These are phyloP conservation scores for Propithecus deckenii DNA, from an alignment of 2,797 vertebrate species.

Conservation along the genomic window DNA sequence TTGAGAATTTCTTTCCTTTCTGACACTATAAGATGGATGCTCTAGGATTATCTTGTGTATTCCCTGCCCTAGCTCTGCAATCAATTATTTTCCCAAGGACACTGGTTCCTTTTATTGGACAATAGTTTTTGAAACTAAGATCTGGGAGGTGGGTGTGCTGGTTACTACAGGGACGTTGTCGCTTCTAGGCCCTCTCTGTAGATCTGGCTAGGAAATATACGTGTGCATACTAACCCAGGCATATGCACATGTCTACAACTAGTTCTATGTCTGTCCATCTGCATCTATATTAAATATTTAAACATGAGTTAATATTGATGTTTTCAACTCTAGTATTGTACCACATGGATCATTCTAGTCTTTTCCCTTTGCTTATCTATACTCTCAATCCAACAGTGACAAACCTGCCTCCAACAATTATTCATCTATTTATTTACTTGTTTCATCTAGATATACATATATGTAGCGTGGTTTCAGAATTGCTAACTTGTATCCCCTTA, in stretches of 20 bases:
- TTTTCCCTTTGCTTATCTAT: neutral
- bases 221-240: neutral
- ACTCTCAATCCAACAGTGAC: neutral
- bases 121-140: neutral
- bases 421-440: neutral
- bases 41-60: neutral
- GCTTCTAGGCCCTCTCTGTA: neutral
- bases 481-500: neutral
- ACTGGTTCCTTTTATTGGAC: neutral
- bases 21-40: neutral
- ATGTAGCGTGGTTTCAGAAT: neutral
- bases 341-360: neutral
- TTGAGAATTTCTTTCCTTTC: neutral
- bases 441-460: neutral
- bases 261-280: neutral
- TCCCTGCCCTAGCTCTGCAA: neutral
- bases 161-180: neutral
- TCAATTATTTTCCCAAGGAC: neutral
- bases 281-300: neutral
- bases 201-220: neutral
- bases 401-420: neutral
- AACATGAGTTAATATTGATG: neutral
- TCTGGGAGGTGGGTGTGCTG: neutral
- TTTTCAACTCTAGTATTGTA: neutral
- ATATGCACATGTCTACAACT: neutral